Conservation (phyloP, 2,113 vertebrate genomes). For the Istiophorus platypterus region DNA sequence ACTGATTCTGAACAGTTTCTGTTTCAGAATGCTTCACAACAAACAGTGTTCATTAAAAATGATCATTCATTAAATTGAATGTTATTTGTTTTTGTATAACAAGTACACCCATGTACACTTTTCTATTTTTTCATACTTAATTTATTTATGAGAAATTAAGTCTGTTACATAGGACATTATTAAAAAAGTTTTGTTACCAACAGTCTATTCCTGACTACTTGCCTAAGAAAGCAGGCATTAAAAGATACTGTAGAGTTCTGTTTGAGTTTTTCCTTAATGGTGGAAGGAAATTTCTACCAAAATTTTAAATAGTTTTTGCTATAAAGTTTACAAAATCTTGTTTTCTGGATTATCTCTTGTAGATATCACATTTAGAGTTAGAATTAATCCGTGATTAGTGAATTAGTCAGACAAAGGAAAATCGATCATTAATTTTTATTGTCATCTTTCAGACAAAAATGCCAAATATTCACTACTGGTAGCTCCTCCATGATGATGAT, state of each 20-base stretch:
- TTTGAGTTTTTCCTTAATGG: background rate
- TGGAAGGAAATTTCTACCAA: conserved; percentile 2
- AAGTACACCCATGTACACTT: background rate
- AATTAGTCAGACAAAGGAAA: background rate
- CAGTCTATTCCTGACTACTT: background rate
- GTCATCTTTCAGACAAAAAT: background rate
- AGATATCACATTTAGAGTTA: background rate
- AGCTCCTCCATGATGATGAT: background rate
- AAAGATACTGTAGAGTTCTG: background rate
- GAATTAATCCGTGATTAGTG: background rate
- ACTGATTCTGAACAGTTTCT: background rate
- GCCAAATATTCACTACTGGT: too few species aligned
- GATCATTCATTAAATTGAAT: background rate
- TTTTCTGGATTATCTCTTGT: background rate
- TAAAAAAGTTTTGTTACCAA: conserved; percentile 24
- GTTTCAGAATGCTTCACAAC: background rate
- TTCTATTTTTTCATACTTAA: background rate
- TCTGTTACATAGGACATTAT: conserved; percentile 23
- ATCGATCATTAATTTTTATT: background rate
- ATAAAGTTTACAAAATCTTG: background rate
- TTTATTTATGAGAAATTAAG: background rate
- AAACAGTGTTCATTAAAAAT: background rate
- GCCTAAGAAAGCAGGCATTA: background rate
- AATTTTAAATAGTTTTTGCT: background rate
- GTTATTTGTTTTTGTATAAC: conserved; percentile 4